Conservation (phyloP, 2,113 vertebrate species). For the Pomatorhinus ruficollis region DNA sequence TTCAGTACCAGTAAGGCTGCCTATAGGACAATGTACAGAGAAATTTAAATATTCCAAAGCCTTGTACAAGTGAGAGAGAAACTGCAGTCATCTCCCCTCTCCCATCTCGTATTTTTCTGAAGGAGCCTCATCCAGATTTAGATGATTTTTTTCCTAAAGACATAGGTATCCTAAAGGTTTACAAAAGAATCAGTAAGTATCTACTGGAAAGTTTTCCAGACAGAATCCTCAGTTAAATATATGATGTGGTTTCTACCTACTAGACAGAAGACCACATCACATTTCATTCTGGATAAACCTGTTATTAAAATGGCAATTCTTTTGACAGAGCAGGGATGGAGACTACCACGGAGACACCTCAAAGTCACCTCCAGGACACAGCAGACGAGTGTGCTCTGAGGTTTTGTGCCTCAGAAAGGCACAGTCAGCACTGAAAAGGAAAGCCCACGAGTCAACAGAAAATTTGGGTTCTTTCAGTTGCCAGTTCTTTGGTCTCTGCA, state of each 20-base stretch:
- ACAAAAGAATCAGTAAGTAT: not conserved
- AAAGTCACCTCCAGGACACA: not conserved
- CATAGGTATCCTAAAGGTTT: not conserved
- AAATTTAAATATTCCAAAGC: not conserved
- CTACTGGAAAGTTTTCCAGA: not conserved
- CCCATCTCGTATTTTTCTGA: not conserved
- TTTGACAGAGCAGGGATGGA: not conserved
- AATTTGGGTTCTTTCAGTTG: not conserved
- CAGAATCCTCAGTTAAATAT: not conserved
- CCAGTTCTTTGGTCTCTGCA: not conserved
- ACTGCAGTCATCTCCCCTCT: not conserved
- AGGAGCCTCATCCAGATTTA: not conserved
- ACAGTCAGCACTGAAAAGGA: not conserved
- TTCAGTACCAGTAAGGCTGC: not conserved
- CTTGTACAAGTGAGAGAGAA: not conserved
- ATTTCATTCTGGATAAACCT: not conserved
- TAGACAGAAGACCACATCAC: not conserved
- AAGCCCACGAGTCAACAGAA: constrained; percentile 33
- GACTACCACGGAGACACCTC: not conserved
- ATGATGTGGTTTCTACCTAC: not conserved
- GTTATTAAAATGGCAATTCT: not conserved
- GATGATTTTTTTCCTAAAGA: not conserved
- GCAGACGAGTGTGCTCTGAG: not conserved
- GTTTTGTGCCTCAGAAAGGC: not conserved
- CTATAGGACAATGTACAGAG: not conserved